These are phyloP conservation scores for Diadegma fenestrale DNA, from an alignment of 2,888 invertebrate genomes.

Conservation along the genomic window DNA sequence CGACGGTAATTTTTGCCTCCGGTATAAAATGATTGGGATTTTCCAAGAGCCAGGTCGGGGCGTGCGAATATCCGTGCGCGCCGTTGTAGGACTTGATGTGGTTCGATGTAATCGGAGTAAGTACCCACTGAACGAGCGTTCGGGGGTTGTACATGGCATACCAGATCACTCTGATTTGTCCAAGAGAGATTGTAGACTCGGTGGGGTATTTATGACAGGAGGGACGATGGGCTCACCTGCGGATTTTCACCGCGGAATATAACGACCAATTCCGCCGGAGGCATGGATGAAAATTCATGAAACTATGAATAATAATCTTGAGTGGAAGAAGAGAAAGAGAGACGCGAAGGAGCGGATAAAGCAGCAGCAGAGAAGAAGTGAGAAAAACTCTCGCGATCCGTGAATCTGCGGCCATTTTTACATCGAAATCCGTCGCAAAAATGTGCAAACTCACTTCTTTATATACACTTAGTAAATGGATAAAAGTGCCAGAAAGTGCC, in stretches of 20 bases:
- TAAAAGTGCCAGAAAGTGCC: constrained; percentile 26
- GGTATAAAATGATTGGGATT: constrained; percentile 38
- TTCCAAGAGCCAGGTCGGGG: neutral
- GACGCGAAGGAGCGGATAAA: neutral
- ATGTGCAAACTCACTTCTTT: neutral
- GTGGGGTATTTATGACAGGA: constrained; percentile 16
- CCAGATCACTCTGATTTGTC: constrained; percentile 60
- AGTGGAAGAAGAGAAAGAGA: constrained; percentile 36
- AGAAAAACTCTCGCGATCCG: neutral
- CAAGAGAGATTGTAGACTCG: constrained; percentile 42
- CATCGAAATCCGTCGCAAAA: neutral
- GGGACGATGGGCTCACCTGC: constrained; percentile 39
- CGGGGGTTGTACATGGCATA: constrained; percentile 41
- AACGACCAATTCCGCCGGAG: constrained; percentile 77
- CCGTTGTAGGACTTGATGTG: constrained; percentile 16
- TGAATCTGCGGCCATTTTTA: constrained; percentile 9
- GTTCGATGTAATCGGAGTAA: constrained; percentile 60
- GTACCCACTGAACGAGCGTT: constrained; percentile 46
- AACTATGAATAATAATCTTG: constrained; percentile 81
- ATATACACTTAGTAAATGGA: constrained; percentile 10
- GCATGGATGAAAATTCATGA: constrained; percentile 81
- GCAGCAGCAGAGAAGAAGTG: neutral
- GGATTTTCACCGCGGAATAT: constrained; percentile 65
- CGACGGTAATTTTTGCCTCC: constrained; percentile 44
- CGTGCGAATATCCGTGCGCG: constrained; percentile 12